A percentile compares a stretch with the other conserved stretches of the same genome.
These are phyloP conservation scores for Aplysia californica DNA, from an alignment of 1,140 invertebrate genomes.

Conservation along the genomic window DNA sequence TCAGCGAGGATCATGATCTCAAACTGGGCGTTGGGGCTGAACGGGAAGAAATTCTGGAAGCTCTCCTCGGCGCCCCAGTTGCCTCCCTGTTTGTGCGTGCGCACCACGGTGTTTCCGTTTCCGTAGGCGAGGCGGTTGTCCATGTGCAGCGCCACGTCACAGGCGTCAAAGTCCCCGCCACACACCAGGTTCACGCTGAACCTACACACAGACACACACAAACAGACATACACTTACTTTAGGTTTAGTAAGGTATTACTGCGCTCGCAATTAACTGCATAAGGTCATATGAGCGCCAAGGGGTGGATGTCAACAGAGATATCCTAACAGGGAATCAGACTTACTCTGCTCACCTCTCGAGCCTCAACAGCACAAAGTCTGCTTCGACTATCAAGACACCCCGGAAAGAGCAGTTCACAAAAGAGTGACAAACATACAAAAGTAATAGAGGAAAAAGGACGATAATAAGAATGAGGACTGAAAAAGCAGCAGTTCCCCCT, in stretches of 20 bases:
- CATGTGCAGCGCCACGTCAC: neutral
- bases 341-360: too few species aligned
- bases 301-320: too few species aligned
- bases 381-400: too few species aligned
- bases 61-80: constrained; percentile 82
- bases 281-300: too few species aligned
- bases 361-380: too few species aligned
- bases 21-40: constrained; percentile 79
- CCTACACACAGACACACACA: neutral
- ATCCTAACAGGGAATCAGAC: too few species aligned
- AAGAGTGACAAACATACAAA: too few species aligned
- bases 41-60: constrained; percentile 73
- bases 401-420: too few species aligned
- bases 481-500: too few species aligned
- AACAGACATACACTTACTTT: neutral
- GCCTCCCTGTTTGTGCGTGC: constrained; percentile 77
- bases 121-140: constrained; percentile 38
- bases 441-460: too few species aligned
- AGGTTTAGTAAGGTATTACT: neutral
- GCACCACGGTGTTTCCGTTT: constrained; percentile 70
- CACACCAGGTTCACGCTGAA: neutral
- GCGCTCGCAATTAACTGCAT: too few species aligned
- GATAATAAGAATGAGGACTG: too few species aligned
- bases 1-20: constrained; percentile 70
- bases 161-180: neutral